Evolutionary conservation across 1,140 invertebrate species (phyloP).

Genomic region (Belonocnema kinseyi): DNA sequence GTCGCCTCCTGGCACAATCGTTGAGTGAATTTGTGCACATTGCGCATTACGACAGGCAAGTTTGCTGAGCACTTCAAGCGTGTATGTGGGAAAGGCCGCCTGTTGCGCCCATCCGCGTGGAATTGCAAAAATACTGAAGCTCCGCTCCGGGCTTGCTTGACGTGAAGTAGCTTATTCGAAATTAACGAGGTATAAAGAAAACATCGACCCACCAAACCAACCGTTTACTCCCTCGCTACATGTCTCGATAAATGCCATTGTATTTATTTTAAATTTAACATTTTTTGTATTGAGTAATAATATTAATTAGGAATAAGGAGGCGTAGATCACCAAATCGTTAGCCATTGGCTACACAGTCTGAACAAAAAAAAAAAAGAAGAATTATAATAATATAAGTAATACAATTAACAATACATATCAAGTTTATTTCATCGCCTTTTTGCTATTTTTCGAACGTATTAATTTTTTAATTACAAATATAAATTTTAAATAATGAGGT

Average conservation of each 20-base stretch:
- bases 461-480: no score
- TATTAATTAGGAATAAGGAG: no score
- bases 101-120: slow-evolving; percentile 65
- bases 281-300: no score
- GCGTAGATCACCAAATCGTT: accelerated
- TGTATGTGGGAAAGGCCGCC: slow-evolving; percentile 66
- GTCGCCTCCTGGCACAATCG: no score
- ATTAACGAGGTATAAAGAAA: slow-evolving; percentile 65
- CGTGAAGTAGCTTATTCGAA: slow-evolving; percentile 55
- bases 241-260: slow-evolving; percentile 33
- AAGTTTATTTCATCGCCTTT: no score
- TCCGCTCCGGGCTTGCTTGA: slow-evolving; percentile 52
- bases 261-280: no score
- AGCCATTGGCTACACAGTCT: no score
- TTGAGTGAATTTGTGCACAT: slow-evolving; percentile 35
- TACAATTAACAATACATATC: no score
- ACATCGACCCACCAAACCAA: slow-evolving; percentile 53
- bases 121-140: slow-evolving; percentile 67
- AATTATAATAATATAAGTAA: no score
- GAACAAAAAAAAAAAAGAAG: no score
- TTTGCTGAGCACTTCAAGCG: slow-evolving; percentile 53
- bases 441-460: no score
- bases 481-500: no score
- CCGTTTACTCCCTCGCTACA: slow-evolving; percentile 48
- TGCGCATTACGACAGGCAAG: slow-evolving; percentile 43